Percentiles rank a stretch among this genome's conserved stretches.
These are phyloP conservation scores for Mesoclemmys tuberculata DNA, from an alignment of 2,113 vertebrate genomes.

Conservation along the genomic window DNA sequence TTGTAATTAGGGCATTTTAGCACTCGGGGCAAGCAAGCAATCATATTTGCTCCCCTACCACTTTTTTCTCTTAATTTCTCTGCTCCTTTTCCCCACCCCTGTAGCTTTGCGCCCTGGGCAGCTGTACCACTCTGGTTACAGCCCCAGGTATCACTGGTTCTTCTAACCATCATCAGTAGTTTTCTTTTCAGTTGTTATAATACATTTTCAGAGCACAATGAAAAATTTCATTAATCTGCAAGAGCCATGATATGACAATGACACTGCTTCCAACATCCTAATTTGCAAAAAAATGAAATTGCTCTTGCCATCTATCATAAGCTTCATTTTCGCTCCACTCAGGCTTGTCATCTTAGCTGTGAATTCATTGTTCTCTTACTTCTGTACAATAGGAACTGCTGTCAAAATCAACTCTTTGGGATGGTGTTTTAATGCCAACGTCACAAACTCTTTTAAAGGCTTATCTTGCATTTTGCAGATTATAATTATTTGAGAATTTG, in stretches of 20 bases:
- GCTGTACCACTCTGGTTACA: not conserved
- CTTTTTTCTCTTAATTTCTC: not conserved
- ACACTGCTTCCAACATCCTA: not conserved
- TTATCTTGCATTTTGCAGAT: not conserved
- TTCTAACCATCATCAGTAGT: not conserved
- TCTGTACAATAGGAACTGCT: not conserved
- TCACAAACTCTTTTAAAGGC: not conserved
- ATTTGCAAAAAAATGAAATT: conserved; percentile 18
- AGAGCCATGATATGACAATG: conserved; percentile 2
- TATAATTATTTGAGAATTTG: not conserved
- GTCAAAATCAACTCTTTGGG: not conserved
- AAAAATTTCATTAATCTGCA: conserved; percentile 20
- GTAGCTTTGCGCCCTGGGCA: not conserved
- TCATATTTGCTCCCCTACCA: not conserved
- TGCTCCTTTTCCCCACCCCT: not conserved
- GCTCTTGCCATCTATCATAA: not conserved
- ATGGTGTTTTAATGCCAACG: not conserved
- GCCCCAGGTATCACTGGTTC: not conserved
- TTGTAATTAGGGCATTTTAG: not conserved
- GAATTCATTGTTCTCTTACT: not conserved
- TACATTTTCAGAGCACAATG: not conserved
- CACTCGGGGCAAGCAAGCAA: not conserved
- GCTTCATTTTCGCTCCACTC: not conserved
- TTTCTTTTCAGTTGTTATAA: conserved; percentile 15
- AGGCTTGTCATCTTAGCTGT: not conserved